These are phyloP conservation scores for Chamaetylas fuelleborni DNA, from an alignment of 2,113 vertebrate genomes.

Conservation along the genomic window DNA sequence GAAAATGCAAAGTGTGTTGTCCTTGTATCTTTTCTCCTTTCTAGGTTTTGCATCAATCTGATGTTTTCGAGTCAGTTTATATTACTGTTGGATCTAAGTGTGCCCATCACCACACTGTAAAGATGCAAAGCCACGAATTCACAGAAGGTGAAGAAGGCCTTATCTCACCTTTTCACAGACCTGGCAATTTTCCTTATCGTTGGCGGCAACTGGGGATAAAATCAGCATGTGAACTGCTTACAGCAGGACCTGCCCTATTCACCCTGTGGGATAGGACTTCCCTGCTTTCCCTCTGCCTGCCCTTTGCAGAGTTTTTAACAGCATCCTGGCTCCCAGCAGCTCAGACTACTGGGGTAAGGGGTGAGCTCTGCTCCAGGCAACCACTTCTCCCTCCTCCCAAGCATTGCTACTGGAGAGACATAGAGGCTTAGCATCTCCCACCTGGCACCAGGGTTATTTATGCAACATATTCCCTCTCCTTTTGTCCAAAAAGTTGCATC, in stretches of 20 bases:
- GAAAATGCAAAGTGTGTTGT: accelerated
- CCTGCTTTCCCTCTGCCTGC: not conserved
- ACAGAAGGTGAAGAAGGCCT: not conserved
- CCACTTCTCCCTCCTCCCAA: not conserved
- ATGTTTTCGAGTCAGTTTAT: not conserved
- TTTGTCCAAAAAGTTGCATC: not conserved
- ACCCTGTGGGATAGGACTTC: accelerated
- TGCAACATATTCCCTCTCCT: not conserved
- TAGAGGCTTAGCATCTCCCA: not conserved
- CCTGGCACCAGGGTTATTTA: not conserved
- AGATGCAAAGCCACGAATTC: not conserved
- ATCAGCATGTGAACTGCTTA: not conserved
- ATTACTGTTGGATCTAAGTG: not conserved
- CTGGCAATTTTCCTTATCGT: not conserved
- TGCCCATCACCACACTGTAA: not conserved
- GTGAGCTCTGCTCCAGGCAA: not conserved
- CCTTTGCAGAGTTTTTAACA: not conserved
- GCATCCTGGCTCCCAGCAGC: not conserved
- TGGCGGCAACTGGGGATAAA: not conserved
- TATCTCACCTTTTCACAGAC: not conserved
- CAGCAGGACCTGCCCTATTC: not conserved
- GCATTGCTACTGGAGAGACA: not conserved
- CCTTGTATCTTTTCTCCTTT: not conserved
- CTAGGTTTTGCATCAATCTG: not conserved
- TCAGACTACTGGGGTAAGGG: not conserved